A percentile compares a stretch with the other conserved stretches of the same genome.
Evolutionary conservation across 2,113 vertebrate genomes (phyloP).

Genomic region (Saguinus imperator): DNA sequence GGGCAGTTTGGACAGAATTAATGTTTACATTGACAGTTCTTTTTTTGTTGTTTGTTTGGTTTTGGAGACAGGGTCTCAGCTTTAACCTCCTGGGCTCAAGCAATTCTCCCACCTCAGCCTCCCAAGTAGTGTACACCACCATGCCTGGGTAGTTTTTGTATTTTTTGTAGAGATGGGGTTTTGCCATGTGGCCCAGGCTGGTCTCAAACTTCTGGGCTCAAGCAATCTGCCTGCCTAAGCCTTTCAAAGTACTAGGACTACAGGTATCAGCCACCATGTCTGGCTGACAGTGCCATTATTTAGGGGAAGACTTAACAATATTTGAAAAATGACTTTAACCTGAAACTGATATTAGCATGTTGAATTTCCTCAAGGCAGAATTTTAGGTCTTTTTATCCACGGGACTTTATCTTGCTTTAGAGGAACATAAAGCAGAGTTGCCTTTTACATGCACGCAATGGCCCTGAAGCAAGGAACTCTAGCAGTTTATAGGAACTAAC

Average conservation of each 20-base stretch:
- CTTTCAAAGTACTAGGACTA: background rate
- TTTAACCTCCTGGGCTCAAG: background rate
- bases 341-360: background rate
- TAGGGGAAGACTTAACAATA: background rate
- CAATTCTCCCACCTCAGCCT: background rate
- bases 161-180: background rate
- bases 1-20: too few relatives aligned
- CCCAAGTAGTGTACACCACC: background rate
- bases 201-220: background rate
- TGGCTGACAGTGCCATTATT: too few relatives aligned
- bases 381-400: conserved; percentile 33
- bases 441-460: conserved; percentile 55
- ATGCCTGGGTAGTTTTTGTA: background rate
- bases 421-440: conserved; percentile 72
- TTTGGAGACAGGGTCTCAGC: background rate
- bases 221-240: background rate
- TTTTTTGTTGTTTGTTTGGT: too few relatives aligned
- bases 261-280: background rate
- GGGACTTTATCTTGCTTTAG: conserved; percentile 75
- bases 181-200: background rate
- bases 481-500: conserved; percentile 60
- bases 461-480: conserved; percentile 41
- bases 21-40: too few relatives aligned
- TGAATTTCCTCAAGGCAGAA: background rate
- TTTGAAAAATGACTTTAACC: background rate